phyloP scores from a whole-genome alignment of 53 echinoderm and acorn worm genomes.

The Patiria pectinifera region DNA sequence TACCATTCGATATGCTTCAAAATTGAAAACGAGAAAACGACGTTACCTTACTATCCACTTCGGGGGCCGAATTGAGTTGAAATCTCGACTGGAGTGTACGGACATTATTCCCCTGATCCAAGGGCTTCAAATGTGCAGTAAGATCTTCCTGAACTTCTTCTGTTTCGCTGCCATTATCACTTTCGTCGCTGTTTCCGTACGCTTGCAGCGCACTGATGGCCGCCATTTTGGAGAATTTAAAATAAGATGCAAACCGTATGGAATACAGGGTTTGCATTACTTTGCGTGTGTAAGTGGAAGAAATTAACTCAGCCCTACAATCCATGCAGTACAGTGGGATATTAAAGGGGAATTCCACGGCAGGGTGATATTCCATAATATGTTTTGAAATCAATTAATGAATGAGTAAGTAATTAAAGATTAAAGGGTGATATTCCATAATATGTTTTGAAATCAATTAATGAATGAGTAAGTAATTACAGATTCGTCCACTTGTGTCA shows the following conservation, averaged over 20 bases:
- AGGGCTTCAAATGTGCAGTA: slow-evolving; percentile 81
- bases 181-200: slow-evolving; percentile 73
- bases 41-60: slow-evolving; percentile 76
- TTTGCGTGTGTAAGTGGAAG: background rate
- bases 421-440: too few relatives aligned
- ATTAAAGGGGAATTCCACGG: slow-evolving; percentile 3
- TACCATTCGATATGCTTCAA: background rate
- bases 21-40: background rate
- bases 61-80: slow-evolving; percentile 87
- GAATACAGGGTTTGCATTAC: background rate
- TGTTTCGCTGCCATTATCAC: slow-evolving; percentile 55
- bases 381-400: too few relatives aligned
- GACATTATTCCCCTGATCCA: slow-evolving; percentile 74
- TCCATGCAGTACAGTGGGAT: background rate
- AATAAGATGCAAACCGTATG: background rate
- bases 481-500: too few relatives aligned
- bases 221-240: slow-evolving; percentile 68
- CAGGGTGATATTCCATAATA: too few relatives aligned
- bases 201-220: slow-evolving; percentile 75
- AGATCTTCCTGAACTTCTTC: slow-evolving; percentile 66
- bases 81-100: slow-evolving; percentile 73
- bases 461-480: too few relatives aligned
- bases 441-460: too few relatives aligned
- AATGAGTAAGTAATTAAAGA: too few relatives aligned
- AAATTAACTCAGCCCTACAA: too few relatives aligned